phyloP scores from a whole-genome alignment of 1,140 invertebrate species.

The Melipona quadrifasciata region DNA sequence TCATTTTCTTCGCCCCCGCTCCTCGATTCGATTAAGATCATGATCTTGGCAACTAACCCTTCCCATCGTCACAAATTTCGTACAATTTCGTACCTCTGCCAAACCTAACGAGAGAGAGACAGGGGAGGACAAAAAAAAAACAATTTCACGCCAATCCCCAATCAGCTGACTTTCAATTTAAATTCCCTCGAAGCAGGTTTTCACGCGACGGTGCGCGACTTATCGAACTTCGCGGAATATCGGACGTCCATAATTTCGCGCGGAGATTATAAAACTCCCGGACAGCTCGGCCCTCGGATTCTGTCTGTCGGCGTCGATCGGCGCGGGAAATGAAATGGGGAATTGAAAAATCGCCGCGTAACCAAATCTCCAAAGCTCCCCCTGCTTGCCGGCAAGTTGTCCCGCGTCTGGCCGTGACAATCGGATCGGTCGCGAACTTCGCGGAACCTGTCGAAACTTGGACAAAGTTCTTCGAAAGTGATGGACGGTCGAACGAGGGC shows the following conservation, averaged over 20 bases:
- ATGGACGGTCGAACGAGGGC: conserved; percentile 27
- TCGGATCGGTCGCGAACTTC: conserved; percentile 42
- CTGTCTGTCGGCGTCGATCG: background rate
- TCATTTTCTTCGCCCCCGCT: background rate
- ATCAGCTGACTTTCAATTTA: background rate
- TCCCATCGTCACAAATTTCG: too few species aligned
- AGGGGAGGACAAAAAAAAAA: too few species aligned
- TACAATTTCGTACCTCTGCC: too few species aligned
- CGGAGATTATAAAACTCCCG: background rate
- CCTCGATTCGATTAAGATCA: background rate
- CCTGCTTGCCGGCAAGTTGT: conserved; percentile 22
- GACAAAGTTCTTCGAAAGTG: conserved; percentile 41
- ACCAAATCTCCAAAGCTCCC: background rate
- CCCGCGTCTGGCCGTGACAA: conserved; percentile 28
- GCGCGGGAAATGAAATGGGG: conserved; percentile 19
- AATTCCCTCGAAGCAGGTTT: background rate
- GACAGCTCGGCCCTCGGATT: background rate
- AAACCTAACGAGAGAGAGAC: too few species aligned
- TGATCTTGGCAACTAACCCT: too few species aligned
- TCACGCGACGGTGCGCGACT: background rate
- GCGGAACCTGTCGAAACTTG: conserved; percentile 26
- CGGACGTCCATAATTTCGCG: background rate
- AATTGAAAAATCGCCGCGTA: conserved; percentile 29
- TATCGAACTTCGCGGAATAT: background rate
- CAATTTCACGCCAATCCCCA: too few species aligned